Base-by-base conservation (phyloP, 2,113 vertebrate genomes). In the Okapia johnstoni region DNA sequence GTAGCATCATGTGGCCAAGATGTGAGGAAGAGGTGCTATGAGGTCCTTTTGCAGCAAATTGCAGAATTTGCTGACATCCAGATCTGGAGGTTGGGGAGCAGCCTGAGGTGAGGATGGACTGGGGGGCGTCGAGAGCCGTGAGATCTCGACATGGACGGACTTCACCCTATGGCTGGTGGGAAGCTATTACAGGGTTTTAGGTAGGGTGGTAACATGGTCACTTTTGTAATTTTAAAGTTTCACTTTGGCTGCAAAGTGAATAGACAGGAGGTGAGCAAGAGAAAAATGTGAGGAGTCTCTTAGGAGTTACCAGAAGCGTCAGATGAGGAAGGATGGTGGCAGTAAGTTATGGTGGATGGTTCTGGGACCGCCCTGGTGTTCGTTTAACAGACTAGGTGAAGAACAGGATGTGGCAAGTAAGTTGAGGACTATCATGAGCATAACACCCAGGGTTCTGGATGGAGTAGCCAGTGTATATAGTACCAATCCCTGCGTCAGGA, bases 81-180 rank as follows among this genome's bases (percentile, higher is more conserved):
- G 25, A 54, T 14, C 10, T 40, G 7, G 36, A 54, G 2, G 4
- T 19, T 16, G 26, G 50, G 5, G 26, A 90, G 33, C 1, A 46
- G 19, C 11, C 13, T 48, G 43, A 86, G 7, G 36, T 43, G 2
- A 26, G 10, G 25, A 10, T 1, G 61, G 19, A 73, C 0, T 17
- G 3, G 3, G 4, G n/a, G 28, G 2, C 5, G 10, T 25, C 15
- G 1, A 87, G 43, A 40, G 14, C 13, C 15, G 0, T 8, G 8
- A 40, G 30, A 14, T 11, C 26, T 50, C 28, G 61, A 48, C 46
- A 61, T 0, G 12, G 76, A 73, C 7, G 2, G 33, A 61, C 2
- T 12, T 95, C 40, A 66, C 33, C 9, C 6, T 48, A 46, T 36
- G 11, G 14, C 33, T 16, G 52, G 10, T 12, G 43, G n/a, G 33